Evolutionary conservation across 2,113 vertebrate species (phyloP).

Genomic region (Crotalus viridis): DNA sequence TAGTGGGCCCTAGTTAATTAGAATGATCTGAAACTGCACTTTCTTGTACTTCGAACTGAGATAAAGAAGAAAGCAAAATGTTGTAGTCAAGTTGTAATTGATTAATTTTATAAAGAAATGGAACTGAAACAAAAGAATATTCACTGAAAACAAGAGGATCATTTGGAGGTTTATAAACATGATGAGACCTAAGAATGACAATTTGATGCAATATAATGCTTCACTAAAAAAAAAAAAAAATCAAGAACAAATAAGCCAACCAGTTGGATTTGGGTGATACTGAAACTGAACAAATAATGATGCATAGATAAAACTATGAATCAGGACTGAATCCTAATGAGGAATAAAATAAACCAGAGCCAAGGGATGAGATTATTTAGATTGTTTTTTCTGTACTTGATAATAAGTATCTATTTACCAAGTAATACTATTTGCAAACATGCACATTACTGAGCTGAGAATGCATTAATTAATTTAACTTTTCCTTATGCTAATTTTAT

Average conservation of each 20-base stretch:
- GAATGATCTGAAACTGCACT: not conserved
- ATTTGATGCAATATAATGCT: not conserved
- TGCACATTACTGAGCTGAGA: not conserved
- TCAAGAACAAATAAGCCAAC: not conserved
- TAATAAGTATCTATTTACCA: not conserved
- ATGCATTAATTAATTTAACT: not conserved
- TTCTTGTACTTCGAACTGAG: not conserved
- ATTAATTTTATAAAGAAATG: not conserved
- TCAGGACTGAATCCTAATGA: not conserved
- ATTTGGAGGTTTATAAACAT: not conserved
- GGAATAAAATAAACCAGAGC: not conserved
- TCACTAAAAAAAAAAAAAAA: not conserved
- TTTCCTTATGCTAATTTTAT: not conserved
- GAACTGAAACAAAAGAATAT: not conserved
- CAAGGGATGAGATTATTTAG: not conserved
- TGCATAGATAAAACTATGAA: not conserved
- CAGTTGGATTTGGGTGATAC: not conserved
- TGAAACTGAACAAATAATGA: not conserved
- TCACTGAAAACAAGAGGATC: not conserved
- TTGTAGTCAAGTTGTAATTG: not conserved
- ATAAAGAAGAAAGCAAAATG: not conserved
- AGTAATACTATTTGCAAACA: not conserved
- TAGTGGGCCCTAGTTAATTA: not conserved
- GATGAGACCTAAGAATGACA: not conserved
- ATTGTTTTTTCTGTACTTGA: not conserved